These are phyloP conservation scores for Homarus gammarus DNA, from an alignment of 2,888 invertebrate genomes.

Conservation along the genomic window DNA sequence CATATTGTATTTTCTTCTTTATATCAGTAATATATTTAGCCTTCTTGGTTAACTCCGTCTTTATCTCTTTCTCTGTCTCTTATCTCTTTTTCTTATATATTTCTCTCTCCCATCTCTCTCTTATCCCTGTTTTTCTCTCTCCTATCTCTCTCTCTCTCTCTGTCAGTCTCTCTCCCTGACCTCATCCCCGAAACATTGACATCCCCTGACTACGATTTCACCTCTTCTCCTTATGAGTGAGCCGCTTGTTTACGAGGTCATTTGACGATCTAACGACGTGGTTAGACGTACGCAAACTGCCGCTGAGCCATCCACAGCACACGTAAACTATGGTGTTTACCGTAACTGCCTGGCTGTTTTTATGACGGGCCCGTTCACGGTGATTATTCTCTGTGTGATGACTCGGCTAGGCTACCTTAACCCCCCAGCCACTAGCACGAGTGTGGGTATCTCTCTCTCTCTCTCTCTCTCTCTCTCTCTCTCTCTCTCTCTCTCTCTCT, in stretches of 20 bases:
- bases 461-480: no score
- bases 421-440: no score
- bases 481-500: no score
- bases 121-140: not conserved
- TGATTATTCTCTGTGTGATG: not conserved
- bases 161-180: not conserved
- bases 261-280: conserved; percentile 58
- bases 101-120: not conserved
- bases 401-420: no score
- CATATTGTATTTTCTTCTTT: no score
- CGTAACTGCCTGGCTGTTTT: conserved; percentile 47
- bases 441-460: no score
- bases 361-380: conserved; percentile 28
- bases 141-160: not conserved
- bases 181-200: not conserved
- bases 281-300: conserved; percentile 69
- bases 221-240: conserved; percentile 41
- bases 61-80: not conserved
- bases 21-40: no score
- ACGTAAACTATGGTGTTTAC: conserved; percentile 58
- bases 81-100: no score
- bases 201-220: conserved; percentile 35
- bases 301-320: conserved; percentile 50
- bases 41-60: no score
- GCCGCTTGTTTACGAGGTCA: conserved; percentile 55